A percentile compares a stretch with the other conserved stretches of the same genome.
phyloP scores from a whole-genome alignment of 2,113 vertebrate species.

The Cariama cristata region DNA sequence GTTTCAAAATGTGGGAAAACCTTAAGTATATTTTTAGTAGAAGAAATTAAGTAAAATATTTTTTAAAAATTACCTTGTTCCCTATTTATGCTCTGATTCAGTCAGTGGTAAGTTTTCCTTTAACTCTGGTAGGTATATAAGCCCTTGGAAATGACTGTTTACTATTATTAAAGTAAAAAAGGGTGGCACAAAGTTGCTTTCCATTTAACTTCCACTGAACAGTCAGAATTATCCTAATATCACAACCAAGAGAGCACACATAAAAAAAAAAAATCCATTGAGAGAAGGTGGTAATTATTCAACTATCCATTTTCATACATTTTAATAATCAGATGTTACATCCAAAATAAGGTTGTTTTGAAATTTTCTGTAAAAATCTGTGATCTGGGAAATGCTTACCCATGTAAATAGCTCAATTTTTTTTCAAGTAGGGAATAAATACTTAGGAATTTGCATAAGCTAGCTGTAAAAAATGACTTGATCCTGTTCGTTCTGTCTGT shows the following conservation, averaged over 20 bases:
- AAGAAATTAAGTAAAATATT: background rate
- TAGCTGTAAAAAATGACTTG: background rate
- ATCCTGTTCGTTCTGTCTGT: background rate
- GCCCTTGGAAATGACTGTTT: background rate
- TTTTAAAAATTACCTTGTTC: background rate
- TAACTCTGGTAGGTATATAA: background rate
- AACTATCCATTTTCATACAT: constrained; percentile 1
- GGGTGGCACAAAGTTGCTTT: background rate
- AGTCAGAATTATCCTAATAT: background rate
- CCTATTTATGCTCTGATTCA: background rate
- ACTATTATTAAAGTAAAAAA: background rate
- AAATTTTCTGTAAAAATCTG: background rate
- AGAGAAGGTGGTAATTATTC: constrained; percentile 1
- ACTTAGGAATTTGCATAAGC: background rate
- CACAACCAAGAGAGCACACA: background rate
- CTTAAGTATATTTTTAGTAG: background rate
- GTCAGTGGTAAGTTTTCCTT: background rate
- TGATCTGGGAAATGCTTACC: background rate
- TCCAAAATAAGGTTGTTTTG: background rate
- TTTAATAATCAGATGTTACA: constrained; percentile 30
- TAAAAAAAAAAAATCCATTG: background rate
- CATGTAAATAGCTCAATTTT: background rate
- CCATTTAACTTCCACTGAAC: background rate
- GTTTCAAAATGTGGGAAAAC: background rate
- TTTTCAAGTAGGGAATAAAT: background rate